Evolutionary conservation across 2,113 vertebrate genomes (phyloP).

Genomic region (Malurus cyaneus): DNA sequence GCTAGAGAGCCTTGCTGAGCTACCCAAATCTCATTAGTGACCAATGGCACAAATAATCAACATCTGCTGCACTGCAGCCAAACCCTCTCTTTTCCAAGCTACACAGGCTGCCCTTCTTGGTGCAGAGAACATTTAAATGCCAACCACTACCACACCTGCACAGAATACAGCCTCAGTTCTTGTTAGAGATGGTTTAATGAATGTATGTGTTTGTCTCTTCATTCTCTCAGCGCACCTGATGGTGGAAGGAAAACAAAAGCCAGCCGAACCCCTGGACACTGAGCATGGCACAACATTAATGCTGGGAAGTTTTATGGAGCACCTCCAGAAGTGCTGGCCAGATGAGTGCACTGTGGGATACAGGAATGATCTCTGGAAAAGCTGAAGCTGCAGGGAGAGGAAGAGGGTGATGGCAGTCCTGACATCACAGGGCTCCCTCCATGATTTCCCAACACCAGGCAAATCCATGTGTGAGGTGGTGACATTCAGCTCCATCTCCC

Average conservation of each 20-base stretch:
- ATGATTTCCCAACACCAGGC: neutral
- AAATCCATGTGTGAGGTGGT: neutral
- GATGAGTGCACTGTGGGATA: neutral
- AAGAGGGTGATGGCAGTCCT: neutral
- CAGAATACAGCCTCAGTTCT: neutral
- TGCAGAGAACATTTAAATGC: neutral
- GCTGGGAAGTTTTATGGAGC: neutral
- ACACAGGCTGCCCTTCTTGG: neutral
- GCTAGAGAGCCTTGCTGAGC: neutral
- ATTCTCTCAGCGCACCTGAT: neutral
- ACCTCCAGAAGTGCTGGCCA: fast-evolving
- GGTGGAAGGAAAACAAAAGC: neutral
- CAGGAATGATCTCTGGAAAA: neutral
- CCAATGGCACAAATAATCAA: neutral
- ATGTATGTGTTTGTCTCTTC: neutral
- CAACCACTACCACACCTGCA: neutral
- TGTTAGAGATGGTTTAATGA: neutral
- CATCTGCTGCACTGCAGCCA: neutral
- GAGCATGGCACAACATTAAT: neutral
- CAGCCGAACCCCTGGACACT: neutral
- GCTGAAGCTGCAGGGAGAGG: neutral
- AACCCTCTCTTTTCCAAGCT: neutral
- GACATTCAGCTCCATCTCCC: neutral
- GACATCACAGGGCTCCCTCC: neutral
- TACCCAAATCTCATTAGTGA: neutral